Percentiles rank a stretch among this genome's conserved stretches.
phyloP scores from a whole-genome alignment of 2,113 vertebrate species.

The Globicephala melas region DNA sequence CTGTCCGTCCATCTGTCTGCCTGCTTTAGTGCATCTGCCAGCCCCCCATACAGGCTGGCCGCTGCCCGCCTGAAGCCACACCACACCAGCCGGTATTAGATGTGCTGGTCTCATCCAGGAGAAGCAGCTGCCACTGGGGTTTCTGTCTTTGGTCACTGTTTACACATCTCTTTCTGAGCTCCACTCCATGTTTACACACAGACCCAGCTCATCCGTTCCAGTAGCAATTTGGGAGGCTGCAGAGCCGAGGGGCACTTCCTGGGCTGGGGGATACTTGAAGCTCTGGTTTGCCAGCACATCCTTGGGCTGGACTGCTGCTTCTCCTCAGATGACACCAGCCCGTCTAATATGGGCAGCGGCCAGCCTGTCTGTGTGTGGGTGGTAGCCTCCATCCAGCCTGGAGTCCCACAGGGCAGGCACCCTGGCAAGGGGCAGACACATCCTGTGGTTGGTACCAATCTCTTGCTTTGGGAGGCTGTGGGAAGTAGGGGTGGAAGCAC shows the following conservation, averaged over 20 bases:
- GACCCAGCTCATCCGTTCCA: not conserved
- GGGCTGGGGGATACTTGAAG: not conserved
- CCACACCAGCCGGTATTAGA: not conserved
- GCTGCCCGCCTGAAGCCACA: rapidly evolving
- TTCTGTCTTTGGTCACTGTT: not conserved
- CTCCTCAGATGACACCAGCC: not conserved
- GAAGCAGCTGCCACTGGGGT: not conserved
- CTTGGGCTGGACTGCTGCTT: not conserved
- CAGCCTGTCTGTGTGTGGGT: not conserved
- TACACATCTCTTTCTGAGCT: not conserved
- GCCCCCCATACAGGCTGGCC: not conserved
- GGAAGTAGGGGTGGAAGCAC: not conserved
- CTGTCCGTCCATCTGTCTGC: not conserved
- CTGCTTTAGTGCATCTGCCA: not conserved
- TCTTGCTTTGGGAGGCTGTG: not conserved
- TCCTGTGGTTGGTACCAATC: not conserved
- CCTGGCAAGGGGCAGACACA: not conserved
- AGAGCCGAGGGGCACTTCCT: not conserved
- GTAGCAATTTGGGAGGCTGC: not conserved
- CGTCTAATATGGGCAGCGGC: not conserved
- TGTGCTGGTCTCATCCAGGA: not conserved
- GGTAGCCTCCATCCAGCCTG: not conserved
- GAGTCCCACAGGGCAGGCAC: too few relatives aligned
- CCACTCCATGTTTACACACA: not conserved
- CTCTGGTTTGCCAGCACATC: not conserved